Base-by-base conservation (phyloP, 2,797 vertebrate genomes). In the Trachops cirrhosus region DNA sequence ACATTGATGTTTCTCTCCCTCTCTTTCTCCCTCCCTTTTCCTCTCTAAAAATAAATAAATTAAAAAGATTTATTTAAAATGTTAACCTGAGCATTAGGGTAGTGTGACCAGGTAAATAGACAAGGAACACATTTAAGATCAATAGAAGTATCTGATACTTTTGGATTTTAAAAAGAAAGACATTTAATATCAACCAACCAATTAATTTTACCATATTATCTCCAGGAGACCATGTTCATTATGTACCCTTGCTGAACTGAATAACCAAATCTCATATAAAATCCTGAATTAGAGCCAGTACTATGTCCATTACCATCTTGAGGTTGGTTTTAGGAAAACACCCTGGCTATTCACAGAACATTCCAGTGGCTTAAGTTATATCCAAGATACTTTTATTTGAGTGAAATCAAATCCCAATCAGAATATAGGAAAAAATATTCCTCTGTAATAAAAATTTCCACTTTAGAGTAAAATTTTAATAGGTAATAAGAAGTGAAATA, bases 251-350 rank as follows among this genome's bases (percentile, higher is more conserved):
- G 21, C 50, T 86, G 24, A 9, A 41, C 26, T 77, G 74, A 95
- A 89, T 41, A 77, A 85, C 19, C 41, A 90, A 90, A 67, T 41
- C 62, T 94, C 41, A 46, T 84, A 86, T 73, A 82, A 93, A 78
- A 83, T 22, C 21, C 78, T 84, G 62, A 86, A 68, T 89, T 86
- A 73, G 93, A 93, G 77, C 67, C 86, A 93, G 64, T 41, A 37
- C 29, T 57, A 26, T 71, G 37, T 59, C 77, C 57, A 64, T 87
- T 70, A 34, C 48, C 50, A 82, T 85, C 41, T 67, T 93, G 48
- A 90, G 52, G 46, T n/a, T 52, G 64, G 75, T 93, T 79, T 92
- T 80, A 94, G 32, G 70, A 94, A 96, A 97, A 95, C 57, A 97
- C 32, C 32, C 82, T 44, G 34, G 41, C 39, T 94, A 96, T 95